Base-by-base conservation (phyloP, 2,113 vertebrate genomes). In the Sorex araneus region DNA sequence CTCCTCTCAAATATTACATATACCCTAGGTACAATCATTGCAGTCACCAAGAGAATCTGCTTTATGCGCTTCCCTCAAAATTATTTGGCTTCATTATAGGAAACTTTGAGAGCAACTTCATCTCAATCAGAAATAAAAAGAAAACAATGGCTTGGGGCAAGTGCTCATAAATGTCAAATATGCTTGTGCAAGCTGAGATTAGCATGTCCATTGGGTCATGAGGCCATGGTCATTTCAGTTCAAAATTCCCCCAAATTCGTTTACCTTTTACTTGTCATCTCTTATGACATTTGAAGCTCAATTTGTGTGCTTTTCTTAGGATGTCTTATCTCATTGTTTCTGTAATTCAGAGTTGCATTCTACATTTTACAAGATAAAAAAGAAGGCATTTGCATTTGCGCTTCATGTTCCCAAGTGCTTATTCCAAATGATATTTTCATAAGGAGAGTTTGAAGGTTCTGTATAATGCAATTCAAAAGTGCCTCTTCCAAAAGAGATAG, bases 231-330 rank as follows among this genome's bases (percentile, higher is more conserved):
- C 63, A 88, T 66, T 95, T 89, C 79, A 73, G 93, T 43, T 92
- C 92, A 82, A 96, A 97, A 94, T 45, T 90, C 43, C 76, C 7
- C 25, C 84, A 93, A 95, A 96, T 97, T 95, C 95, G 87, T 57
- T 97, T 96, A 94, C 93, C 80, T 95, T 95, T 95, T 96, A 94
- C 90, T 94, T 97, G 90, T 95, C 94, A 95, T 96, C 90, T 94
- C 63, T 96, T 97, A 87, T 94, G 94, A 95, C 80, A 95, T 96
- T 94, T 94, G 94, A 94, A 93, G 95, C 87, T 94, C 95, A 91
- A 69, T 96, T 94, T 94, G 69, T 92, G 70, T 95, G 92, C 86
- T 92, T 92, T 92, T 74, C 87, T 96, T 95, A 79, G 69, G 81
- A 74, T 71, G 77, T 81, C 93, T 95, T 87, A 95, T 94, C 89